These are phyloP conservation scores for Megastigmus dorsalis DNA, from an alignment of 2,888 invertebrate species.

Conservation along the genomic window DNA sequence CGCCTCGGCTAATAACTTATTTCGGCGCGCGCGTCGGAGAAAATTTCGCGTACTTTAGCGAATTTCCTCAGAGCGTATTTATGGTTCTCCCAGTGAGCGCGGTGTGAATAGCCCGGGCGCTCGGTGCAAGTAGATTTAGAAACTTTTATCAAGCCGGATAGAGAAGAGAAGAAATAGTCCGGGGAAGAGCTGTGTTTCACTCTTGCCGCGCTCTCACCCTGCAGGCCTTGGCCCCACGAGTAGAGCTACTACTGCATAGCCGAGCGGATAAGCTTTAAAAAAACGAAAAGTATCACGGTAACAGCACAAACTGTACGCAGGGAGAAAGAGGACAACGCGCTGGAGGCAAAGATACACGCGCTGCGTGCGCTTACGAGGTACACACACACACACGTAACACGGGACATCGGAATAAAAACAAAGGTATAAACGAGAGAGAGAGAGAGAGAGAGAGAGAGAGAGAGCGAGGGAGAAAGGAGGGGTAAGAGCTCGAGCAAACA, in stretches of 20 bases:
- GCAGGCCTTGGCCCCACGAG: no score
- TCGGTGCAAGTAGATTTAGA: constrained; percentile 21
- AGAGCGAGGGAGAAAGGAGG: not conserved
- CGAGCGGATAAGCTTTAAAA: no score
- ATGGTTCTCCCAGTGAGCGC: not conserved
- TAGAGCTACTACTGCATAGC: no score
- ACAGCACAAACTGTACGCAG: not conserved
- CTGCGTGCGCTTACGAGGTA: no score
- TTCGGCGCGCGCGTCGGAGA: not conserved
- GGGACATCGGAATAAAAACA: not conserved
- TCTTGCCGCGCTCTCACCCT: not conserved
- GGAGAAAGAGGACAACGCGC: no score
- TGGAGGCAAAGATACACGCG: no score
- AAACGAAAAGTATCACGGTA: no score
- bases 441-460: not conserved
- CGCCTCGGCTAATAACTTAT: no score
- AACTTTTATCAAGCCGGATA: constrained; percentile 32
- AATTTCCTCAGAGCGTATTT: constrained; percentile 12
- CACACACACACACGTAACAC: not conserved
- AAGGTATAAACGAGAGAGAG: not conserved
- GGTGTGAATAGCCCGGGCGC: not conserved
- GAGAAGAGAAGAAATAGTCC: constrained; percentile 6
- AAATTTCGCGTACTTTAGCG: constrained; percentile 4
- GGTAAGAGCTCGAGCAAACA: not conserved
- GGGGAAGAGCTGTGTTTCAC: not conserved